Conservation (phyloP, 2,113 vertebrate species). For the Columba janthina region DNA sequence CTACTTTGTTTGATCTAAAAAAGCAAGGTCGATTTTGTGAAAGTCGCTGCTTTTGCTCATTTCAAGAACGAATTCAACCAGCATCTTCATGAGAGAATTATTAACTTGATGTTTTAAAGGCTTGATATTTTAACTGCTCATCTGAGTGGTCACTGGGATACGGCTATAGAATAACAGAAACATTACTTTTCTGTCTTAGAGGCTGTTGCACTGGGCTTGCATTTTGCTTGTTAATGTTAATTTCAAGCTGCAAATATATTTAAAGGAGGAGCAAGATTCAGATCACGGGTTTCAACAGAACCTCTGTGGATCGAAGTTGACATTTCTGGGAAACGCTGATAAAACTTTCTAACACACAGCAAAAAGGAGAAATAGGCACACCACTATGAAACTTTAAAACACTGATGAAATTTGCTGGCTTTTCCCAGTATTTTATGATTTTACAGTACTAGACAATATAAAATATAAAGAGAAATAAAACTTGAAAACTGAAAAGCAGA, state of each 20-base stretch:
- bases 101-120: not conserved
- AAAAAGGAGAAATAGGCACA: constrained; percentile 85
- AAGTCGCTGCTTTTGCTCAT: constrained; percentile 40
- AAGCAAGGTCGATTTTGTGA: not conserved
- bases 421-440: constrained; percentile 69
- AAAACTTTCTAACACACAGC: constrained; percentile 83
- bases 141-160: not conserved
- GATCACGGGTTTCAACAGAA: constrained; percentile 54
- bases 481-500: constrained; percentile 76
- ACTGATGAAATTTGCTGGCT: constrained; percentile 81
- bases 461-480: constrained; percentile 76
- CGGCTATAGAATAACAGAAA: not conserved
- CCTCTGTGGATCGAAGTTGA: constrained; percentile 39
- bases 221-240: not conserved
- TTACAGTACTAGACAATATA: constrained; percentile 74
- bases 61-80: constrained; percentile 24
- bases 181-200: not conserved
- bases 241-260: not conserved
- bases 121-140: not conserved
- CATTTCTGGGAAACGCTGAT: constrained; percentile 87
- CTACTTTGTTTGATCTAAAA: constrained; percentile 16
- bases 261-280: constrained; percentile 14
- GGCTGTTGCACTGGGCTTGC: not conserved
- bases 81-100: not conserved
- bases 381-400: constrained; percentile 84